A percentile compares a stretch with the other conserved stretches of the same genome.
Evolutionary conservation across 2,888 invertebrate species (phyloP).

Genomic region (Drosophila lutescens): DNA sequence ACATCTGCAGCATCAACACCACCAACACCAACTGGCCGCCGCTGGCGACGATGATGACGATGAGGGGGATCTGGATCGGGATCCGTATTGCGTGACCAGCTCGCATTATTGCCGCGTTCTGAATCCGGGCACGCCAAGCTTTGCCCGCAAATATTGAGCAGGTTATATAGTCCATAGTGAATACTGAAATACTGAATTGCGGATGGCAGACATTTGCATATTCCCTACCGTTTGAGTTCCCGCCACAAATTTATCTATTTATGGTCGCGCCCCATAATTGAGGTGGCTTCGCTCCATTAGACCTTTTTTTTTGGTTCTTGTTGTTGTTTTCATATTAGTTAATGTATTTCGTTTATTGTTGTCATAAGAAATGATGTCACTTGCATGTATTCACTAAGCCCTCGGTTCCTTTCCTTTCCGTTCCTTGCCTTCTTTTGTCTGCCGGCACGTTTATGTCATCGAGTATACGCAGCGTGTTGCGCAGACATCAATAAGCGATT

Average conservation of each 20-base stretch:
- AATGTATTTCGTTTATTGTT: constrained; percentile 46
- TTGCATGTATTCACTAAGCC: constrained; percentile 24
- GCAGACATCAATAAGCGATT: constrained; percentile 60
- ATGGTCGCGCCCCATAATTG: constrained; percentile 60
- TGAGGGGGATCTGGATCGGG: constrained; percentile 56
- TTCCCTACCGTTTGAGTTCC: constrained; percentile 17
- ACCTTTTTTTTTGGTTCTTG: constrained; percentile 2
- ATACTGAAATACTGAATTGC: neutral
- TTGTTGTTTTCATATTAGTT: constrained; percentile 34
- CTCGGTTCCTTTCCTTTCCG: constrained; percentile 9
- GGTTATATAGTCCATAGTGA: constrained; percentile 41
- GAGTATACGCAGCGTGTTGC: constrained; percentile 51
- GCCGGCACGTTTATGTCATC: constrained; percentile 47
- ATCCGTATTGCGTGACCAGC: constrained; percentile 83
- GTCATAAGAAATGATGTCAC: constrained; percentile 66
- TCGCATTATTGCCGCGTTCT: constrained; percentile 84
- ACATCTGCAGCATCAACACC: constrained; percentile 43
- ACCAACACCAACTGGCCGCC: constrained; percentile 26
- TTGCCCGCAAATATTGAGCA: constrained; percentile 83
- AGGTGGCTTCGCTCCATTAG: constrained; percentile 43
- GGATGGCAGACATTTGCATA: constrained; percentile 48
- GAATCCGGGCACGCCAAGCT: constrained; percentile 83
- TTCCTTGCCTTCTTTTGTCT: constrained; percentile 20
- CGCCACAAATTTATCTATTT: constrained; percentile 43
- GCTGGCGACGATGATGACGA: constrained; percentile 43